Conservation (phyloP, 2,888 invertebrate genomes). For the Cinara cedri region DNA sequence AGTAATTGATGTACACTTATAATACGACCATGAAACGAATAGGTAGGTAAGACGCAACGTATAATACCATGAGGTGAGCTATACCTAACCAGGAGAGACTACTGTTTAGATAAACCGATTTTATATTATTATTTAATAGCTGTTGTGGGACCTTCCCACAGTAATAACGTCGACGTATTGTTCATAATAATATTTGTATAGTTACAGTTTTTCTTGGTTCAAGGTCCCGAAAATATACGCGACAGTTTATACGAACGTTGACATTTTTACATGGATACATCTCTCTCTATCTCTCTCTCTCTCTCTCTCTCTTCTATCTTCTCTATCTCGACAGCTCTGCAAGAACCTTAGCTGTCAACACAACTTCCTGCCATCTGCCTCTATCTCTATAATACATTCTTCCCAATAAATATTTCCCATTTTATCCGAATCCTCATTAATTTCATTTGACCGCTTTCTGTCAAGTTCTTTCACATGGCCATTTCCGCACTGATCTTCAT, state of each 20-base stretch:
- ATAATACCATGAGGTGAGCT: background rate
- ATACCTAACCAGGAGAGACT: background rate
- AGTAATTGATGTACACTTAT: background rate
- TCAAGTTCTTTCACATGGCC: no score
- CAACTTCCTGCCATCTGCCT: no score
- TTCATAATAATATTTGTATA: background rate
- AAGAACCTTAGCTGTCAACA: no score
- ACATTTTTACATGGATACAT: background rate
- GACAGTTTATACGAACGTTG: background rate
- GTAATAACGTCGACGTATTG: background rate
- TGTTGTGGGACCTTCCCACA: conserved; percentile 10
- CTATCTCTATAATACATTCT: no score
- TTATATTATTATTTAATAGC: background rate
- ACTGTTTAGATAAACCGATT: background rate
- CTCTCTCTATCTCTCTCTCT: no score
- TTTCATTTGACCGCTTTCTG: no score
- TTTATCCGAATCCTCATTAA: no score
- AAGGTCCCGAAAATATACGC: conserved; percentile 4
- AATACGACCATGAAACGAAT: conserved; percentile 35
- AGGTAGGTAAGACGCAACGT: background rate
- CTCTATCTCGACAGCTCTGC: no score
- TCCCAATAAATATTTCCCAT: no score
- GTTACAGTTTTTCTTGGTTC: background rate
- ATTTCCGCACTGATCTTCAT: no score
- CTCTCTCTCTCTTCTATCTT: no score